Base-by-base conservation (phyloP, 1,140 invertebrate genomes). In the Coboldia fuscipes region DNA sequence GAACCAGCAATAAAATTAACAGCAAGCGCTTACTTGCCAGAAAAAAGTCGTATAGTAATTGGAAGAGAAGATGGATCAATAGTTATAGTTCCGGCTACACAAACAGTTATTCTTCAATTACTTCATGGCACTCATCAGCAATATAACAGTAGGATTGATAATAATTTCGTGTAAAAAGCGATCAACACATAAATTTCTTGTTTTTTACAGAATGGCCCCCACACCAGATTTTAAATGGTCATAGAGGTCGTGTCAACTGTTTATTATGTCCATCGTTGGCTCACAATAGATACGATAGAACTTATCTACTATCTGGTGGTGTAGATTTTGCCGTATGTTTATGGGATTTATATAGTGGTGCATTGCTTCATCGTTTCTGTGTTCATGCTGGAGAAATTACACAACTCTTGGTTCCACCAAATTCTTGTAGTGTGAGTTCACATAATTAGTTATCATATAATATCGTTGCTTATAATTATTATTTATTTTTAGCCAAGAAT, bases 301-400 rank as follows among this genome's bases (percentile, higher is more conserved):
- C 76, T 4, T 77, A 89, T 56, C 59, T 98, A 10, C 70, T 99
- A 0, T 97, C 90, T 0, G 94, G 94, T 14, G 90, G 90, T 2
- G 81, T 92, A 12, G 94, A 99, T 55, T 98, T 98, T 57, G 89
- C 90, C 1, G 88, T 98, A 4, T 92, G 86, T 46, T 60, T 98
- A 0, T 98, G 94, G 94, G 93, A 98, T 56, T 63, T 98, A 35
- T 86, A 86, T 45, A 77, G 75, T 28, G 92, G 90, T 8, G 72
- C 70, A 2, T 58, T 93, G 28, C 57, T 98, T 18, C 89, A 97
- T 55, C 69, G 88, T 6, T 99, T 97, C 61, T 94, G 89, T 48
- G 88, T 94, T 3, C 94, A 98, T 57, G 90, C 88, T 18, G 79
- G 79, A 0, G 80, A 85, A 60, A 81, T 97, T 10, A 82, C 80